A percentile compares a stretch with the other conserved stretches of the same genome.
phyloP scores from a whole-genome alignment of 2,888 invertebrate species.

The Diarsia rubi region DNA sequence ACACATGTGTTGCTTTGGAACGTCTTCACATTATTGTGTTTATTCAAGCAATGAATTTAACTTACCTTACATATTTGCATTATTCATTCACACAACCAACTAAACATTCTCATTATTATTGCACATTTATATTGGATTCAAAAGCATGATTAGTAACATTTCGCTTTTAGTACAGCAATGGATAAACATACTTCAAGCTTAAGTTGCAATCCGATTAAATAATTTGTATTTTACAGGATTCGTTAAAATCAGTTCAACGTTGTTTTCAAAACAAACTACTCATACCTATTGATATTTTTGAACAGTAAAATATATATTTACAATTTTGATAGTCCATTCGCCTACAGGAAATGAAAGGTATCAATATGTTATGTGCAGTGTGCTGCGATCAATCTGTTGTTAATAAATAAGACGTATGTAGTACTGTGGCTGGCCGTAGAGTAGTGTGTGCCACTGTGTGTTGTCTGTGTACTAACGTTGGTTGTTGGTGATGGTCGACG shows the following conservation, averaged over 20 bases:
- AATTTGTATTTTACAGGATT: constrained; percentile 45
- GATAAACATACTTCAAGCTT: not conserved
- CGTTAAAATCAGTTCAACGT: constrained; percentile 11
- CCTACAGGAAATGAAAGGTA: constrained; percentile 24
- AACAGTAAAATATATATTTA: constrained; percentile 12
- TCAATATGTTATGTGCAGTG: not conserved
- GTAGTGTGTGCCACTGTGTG: constrained; percentile 66
- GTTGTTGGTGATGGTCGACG: constrained; percentile 77
- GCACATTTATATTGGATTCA: constrained; percentile 43
- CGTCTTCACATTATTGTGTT: constrained; percentile 55
- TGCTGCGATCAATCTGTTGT: constrained; percentile 29
- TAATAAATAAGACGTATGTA: constrained; percentile 31
- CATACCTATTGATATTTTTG: not conserved
- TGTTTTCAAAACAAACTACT: constrained; percentile 6
- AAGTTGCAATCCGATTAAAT: constrained; percentile 17
- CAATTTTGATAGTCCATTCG: constrained; percentile 9
- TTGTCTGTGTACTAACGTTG: constrained; percentile 82
- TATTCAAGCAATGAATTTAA: constrained; percentile 36
- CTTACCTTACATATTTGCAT: constrained; percentile 38
- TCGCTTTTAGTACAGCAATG: constrained; percentile 48
- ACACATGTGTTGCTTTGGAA: constrained; percentile 60
- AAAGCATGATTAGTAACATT: constrained; percentile 69
- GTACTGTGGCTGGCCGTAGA: constrained; percentile 47
- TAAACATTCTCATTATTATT: constrained; percentile 27
- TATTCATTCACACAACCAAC: constrained; percentile 48